These are phyloP conservation scores for Gymnoscopelus braueri DNA, from an alignment of 2,797 vertebrate species.

Conservation along the genomic window DNA sequence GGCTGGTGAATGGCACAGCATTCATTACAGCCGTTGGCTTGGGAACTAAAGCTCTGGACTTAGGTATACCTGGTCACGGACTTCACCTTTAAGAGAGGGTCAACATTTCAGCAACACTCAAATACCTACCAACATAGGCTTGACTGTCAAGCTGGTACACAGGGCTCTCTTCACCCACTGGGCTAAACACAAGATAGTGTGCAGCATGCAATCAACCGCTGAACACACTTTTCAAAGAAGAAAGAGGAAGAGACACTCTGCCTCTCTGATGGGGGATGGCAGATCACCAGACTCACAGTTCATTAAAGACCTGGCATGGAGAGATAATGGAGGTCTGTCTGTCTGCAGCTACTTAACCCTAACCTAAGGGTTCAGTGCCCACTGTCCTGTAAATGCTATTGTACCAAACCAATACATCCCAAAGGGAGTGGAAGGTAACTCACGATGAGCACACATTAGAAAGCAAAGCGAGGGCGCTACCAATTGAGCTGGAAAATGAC, in stretches of 20 bases:
- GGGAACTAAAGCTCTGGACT: not conserved
- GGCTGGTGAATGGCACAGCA: rapidly evolving
- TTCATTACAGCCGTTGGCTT: constrained; percentile 11
- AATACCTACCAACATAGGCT: not conserved
- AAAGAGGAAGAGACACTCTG: constrained; percentile 17
- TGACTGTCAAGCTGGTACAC: constrained; percentile 12
- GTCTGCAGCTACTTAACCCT: not conserved
- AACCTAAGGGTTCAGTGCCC: not conserved
- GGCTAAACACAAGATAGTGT: constrained; percentile 13
- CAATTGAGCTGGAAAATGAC: not conserved
- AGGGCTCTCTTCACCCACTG: constrained; percentile 18
- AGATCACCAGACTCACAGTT: constrained; percentile 12
- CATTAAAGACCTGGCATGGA: constrained; percentile 16
- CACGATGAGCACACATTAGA: too few relatives aligned
- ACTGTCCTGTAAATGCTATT: not conserved
- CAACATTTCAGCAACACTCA: constrained; percentile 17
- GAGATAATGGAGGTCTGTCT: not conserved
- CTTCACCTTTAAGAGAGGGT: constrained; percentile 26
- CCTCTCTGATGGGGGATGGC: not conserved
- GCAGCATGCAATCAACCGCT: constrained; percentile 35
- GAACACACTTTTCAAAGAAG: constrained; percentile 36
- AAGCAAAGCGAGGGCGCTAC: not conserved
- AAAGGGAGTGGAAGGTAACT: not conserved
- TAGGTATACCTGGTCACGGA: constrained; percentile 34
- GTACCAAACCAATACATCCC: not conserved